Percentiles rank a stretch among this genome's conserved stretches.
Conservation (phyloP, 2,797 vertebrate species). For the Hephaestus fuliginosus region DNA sequence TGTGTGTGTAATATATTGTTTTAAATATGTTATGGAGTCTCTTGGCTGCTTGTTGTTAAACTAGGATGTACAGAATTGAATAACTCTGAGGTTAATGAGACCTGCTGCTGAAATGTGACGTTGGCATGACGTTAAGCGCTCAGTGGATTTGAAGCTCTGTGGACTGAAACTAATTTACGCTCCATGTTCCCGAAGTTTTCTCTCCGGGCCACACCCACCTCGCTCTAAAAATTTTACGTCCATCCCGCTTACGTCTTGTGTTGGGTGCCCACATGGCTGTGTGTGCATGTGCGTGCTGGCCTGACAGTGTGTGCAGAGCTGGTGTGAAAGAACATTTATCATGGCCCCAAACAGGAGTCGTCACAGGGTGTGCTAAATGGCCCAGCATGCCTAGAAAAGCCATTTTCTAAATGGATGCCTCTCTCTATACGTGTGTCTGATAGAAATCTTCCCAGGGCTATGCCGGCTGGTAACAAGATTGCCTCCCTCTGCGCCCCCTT, state of each 20-base stretch:
- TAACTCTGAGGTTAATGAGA: constrained; percentile 24
- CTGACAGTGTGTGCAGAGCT: constrained; percentile 63
- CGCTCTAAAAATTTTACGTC: constrained; percentile 35
- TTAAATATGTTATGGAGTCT: not conserved
- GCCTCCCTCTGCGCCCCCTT: constrained; percentile 79
- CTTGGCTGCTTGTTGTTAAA: constrained; percentile 20
- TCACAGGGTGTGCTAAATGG: constrained; percentile 89
- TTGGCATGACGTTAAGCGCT: constrained; percentile 24
- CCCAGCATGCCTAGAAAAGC: constrained; percentile 89
- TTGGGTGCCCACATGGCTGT: constrained; percentile 58
- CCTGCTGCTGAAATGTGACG: constrained; percentile 22
- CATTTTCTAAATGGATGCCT: constrained; percentile 92
- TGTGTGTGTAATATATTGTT: not conserved
- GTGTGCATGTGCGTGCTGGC: constrained; percentile 54
- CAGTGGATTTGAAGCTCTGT: constrained; percentile 22
- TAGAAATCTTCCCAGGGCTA: constrained; percentile 88
- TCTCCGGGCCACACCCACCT: constrained; percentile 40
- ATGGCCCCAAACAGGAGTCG: constrained; percentile 86
- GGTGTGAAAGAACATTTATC: constrained; percentile 83
- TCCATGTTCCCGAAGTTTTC: constrained; percentile 28
- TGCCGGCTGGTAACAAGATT: constrained; percentile 86
- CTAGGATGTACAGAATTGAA: constrained; percentile 5
- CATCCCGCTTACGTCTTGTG: constrained; percentile 43
- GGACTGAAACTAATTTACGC: constrained; percentile 41
- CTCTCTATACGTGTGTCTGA: constrained; percentile 86